A percentile compares a stretch with the other conserved stretches of the same genome.
These are phyloP conservation scores for Tonatia bakeri DNA, from an alignment of 2,113 vertebrate genomes.

Conservation along the genomic window DNA sequence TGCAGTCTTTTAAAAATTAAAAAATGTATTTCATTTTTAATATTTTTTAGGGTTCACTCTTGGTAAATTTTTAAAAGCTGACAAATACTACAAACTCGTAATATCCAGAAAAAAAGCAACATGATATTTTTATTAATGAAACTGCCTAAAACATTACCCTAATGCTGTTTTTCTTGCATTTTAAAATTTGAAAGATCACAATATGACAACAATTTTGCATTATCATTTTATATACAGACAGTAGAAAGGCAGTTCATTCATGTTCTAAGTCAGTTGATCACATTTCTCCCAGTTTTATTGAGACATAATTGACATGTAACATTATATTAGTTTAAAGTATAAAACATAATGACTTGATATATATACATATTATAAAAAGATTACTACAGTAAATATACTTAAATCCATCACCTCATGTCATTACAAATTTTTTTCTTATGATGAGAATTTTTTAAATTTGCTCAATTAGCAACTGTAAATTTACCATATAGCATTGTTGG, in stretches of 20 bases:
- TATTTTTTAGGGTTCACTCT: neutral
- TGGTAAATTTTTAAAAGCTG: neutral
- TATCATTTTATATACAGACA: neutral
- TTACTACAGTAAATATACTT: neutral
- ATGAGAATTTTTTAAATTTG: neutral
- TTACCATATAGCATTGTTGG: neutral
- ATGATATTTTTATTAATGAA: neutral
- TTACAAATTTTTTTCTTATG: neutral
- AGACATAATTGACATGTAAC: neutral
- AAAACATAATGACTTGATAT: neutral
- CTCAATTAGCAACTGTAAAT: neutral
- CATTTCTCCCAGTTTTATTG: neutral
- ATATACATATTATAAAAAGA: neutral
- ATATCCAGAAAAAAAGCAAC: neutral
- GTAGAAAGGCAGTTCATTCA: neutral
- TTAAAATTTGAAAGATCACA: neutral
- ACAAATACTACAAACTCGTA: neutral
- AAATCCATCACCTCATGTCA: neutral
- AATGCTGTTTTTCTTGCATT: neutral
- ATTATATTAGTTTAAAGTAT: neutral
- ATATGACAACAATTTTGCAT: neutral
- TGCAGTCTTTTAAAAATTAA: neutral
- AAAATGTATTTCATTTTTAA: neutral
- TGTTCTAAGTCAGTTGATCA: neutral
- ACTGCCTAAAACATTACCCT: neutral